Percentiles rank a stretch among this genome's conserved stretches.
Conservation (phyloP, 2,888 invertebrate genomes). For the Ditula angustiorana region DNA sequence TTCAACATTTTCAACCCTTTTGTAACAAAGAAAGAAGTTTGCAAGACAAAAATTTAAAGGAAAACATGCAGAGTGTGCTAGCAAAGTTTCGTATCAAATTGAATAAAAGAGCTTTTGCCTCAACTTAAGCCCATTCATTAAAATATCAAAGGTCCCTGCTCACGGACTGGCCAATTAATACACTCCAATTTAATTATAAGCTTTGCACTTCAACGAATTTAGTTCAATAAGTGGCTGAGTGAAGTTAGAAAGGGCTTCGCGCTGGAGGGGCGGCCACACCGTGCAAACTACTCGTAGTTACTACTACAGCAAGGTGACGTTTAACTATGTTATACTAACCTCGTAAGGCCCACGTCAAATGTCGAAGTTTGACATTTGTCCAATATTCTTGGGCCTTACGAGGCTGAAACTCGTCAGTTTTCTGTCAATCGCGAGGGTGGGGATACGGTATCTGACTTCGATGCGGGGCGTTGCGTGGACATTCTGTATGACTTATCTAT, state of each 20-base stretch:
- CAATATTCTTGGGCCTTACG: too few species aligned
- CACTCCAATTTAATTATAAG: constrained; percentile 18
- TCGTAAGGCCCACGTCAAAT: too few species aligned
- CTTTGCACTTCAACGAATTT: constrained; percentile 13
- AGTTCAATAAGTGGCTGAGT: constrained; percentile 15
- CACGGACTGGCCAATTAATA: background rate
- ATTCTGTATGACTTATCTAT: too few species aligned
- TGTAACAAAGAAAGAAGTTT: constrained; percentile 19
- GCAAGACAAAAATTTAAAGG: background rate
- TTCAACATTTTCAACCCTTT: constrained; percentile 19
- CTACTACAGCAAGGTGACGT: too few species aligned
- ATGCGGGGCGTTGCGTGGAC: too few species aligned
- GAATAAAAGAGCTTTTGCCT: background rate
- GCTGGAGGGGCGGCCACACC: too few species aligned
- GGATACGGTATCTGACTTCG: too few species aligned
- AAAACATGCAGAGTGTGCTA: constrained; percentile 6
- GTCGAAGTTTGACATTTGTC: too few species aligned
- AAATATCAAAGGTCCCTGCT: background rate
- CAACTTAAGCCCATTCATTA: background rate
- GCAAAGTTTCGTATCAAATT: constrained; percentile 1
- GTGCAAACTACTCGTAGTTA: too few species aligned
- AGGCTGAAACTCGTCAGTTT: too few species aligned
- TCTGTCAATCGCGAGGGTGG: too few species aligned
- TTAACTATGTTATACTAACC: too few species aligned
- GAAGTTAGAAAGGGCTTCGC: background rate